These are phyloP conservation scores for Dasyurus viverrinus DNA, from an alignment of 2,113 vertebrate genomes.

Conservation along the genomic window DNA sequence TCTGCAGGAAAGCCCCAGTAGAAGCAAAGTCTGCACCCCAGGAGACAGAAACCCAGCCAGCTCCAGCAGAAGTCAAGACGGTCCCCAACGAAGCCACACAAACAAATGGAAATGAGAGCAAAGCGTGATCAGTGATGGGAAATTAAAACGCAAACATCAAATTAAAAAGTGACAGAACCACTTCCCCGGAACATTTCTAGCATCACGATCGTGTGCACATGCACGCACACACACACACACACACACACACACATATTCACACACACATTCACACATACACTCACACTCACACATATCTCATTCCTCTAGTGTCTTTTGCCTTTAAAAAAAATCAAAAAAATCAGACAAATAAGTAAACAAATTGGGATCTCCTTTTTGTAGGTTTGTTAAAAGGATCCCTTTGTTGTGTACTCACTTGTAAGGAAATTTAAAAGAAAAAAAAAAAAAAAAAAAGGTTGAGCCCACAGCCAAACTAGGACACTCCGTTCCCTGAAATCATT, in stretches of 20 bases:
- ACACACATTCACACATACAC: slow-evolving; percentile 51
- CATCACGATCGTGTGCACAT: slow-evolving; percentile 39
- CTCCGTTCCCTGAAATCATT: slow-evolving; percentile 76
- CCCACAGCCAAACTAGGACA: slow-evolving; percentile 82
- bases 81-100: slow-evolving; percentile 94
- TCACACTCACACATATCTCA: slow-evolving; percentile 83
- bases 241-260: neutral
- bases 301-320: slow-evolving; percentile 95
- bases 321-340: slow-evolving; percentile 81
- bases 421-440: slow-evolving; percentile 73
- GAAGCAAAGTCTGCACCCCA: slow-evolving; percentile 89
- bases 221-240: neutral
- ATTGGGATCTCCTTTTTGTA: slow-evolving; percentile 79
- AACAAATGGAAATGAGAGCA: slow-evolving; percentile 91
- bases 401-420: slow-evolving; percentile 89
- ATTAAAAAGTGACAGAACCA: slow-evolving; percentile 81
- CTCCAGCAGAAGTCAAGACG: slow-evolving; percentile 89
- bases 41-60: slow-evolving; percentile 88
- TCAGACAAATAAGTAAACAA: slow-evolving; percentile 78
- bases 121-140: slow-evolving; percentile 90
- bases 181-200: slow-evolving; percentile 86
- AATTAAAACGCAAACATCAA: slow-evolving; percentile 68
- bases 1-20: slow-evolving; percentile 89
- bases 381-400: slow-evolving; percentile 87
- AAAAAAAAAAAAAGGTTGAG: slow-evolving; percentile 82